Evolutionary conservation across 2,797 vertebrate species (phyloP).

Genomic region (Scomberomorus guttatus): DNA sequence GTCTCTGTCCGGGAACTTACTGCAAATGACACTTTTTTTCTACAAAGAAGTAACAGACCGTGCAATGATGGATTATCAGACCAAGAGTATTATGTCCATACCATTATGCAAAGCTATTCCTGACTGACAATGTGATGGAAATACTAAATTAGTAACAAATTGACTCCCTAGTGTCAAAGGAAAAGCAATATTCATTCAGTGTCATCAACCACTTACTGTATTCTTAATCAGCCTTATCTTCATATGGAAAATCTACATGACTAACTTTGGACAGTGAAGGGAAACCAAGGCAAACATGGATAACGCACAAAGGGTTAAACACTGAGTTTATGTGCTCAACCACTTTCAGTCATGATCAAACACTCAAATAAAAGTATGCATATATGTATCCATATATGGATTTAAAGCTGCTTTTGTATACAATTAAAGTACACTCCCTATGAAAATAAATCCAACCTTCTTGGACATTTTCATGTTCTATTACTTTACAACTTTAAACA

Average conservation of each 20-base stretch:
- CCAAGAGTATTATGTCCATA: conserved; percentile 32
- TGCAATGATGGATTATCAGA: conserved; percentile 59
- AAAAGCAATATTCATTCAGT: conserved; percentile 21
- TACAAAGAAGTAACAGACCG: conserved; percentile 26
- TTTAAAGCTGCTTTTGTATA: too few species aligned
- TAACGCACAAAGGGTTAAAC: not conserved
- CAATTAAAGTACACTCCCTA: too few species aligned
- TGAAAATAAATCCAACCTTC: too few species aligned
- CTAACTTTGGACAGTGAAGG: not conserved
- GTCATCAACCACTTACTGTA: conserved; percentile 5
- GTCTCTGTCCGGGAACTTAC: conserved; percentile 10
- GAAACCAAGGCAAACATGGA: not conserved
- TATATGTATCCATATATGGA: too few species aligned
- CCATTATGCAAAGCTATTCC: conserved; percentile 52
- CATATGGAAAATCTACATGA: not conserved
- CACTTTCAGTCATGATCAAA: too few species aligned
- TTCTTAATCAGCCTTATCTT: conserved; percentile 1
- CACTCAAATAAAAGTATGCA: too few species aligned
- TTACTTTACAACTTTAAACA: too few species aligned
- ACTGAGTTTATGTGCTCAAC: not conserved
- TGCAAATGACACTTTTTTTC: conserved; percentile 9
- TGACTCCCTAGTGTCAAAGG: conserved; percentile 28
- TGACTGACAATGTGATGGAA: conserved; percentile 46
- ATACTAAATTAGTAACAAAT: conserved; percentile 46
- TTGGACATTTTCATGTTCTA: too few species aligned